These are phyloP conservation scores for Blera fallax DNA, from an alignment of 2,888 invertebrate species.

Conservation along the genomic window DNA sequence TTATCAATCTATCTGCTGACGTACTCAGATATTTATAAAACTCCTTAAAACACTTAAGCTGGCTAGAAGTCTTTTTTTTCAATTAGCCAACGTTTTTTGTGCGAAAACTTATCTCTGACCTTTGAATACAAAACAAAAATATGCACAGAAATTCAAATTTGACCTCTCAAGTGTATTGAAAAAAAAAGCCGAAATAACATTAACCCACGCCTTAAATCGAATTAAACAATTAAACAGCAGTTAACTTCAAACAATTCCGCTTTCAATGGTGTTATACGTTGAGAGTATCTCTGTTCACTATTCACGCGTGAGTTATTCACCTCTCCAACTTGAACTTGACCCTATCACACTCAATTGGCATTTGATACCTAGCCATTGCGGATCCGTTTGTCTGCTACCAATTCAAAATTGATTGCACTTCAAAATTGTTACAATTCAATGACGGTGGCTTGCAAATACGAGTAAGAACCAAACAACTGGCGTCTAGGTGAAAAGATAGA, in stretches of 20 bases:
- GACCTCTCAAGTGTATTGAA: neutral
- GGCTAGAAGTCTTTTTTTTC: neutral
- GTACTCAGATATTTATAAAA: neutral
- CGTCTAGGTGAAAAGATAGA: slow-evolving; percentile 1
- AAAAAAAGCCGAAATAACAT: neutral
- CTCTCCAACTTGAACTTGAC: slow-evolving; percentile 46
- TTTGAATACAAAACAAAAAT: neutral
- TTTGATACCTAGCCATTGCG: neutral
- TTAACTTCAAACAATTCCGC: slow-evolving; percentile 6
- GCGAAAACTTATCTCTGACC: neutral
- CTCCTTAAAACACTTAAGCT: neutral
- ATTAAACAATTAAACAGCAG: slow-evolving; percentile 25
- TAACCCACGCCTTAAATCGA: slow-evolving; percentile 25
- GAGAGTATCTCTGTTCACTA: neutral
- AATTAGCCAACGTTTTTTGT: neutral
- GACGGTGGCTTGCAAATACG: slow-evolving; percentile 11
- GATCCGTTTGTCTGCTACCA: neutral
- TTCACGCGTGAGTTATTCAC: neutral
- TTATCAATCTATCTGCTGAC: too few species aligned
- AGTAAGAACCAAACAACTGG: neutral
- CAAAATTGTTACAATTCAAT: neutral
- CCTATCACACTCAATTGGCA: slow-evolving; percentile 12
- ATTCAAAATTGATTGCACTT: slow-evolving; percentile 24
- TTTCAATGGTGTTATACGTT: neutral
- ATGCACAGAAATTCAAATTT: neutral